phyloP scores from a whole-genome alignment of 2,113 vertebrate genomes.

The Nothocercus nigrocapillus region DNA sequence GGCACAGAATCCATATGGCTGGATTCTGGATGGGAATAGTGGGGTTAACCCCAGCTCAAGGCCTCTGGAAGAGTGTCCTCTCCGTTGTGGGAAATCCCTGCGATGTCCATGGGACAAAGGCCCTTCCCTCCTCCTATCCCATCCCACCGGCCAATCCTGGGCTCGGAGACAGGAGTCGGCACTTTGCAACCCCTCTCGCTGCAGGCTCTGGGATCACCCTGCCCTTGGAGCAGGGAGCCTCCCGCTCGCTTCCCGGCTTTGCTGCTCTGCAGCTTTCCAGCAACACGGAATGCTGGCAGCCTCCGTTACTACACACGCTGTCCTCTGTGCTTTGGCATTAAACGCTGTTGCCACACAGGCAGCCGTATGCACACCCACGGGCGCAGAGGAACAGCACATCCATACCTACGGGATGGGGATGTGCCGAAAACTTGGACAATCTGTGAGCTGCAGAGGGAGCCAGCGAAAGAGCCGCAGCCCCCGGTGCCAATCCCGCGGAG shows the following conservation, averaged over 20 bases:
- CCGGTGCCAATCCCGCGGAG: not conserved
- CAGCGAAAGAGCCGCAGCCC: not conserved
- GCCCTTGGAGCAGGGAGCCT: not conserved
- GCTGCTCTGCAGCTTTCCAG: conserved; percentile 9
- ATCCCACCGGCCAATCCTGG: not conserved
- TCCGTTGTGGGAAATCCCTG: fast-evolving
- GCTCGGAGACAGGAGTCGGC: fast-evolving
- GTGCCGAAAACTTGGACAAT: conserved; percentile 47
- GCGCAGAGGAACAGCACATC: conserved; percentile 43
- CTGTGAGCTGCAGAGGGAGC: not conserved
- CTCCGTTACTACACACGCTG: conserved; percentile 51
- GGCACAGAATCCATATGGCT: too few relatives aligned
- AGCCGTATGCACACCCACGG: conserved; percentile 63
- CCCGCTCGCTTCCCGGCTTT: not conserved
- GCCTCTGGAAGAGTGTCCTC: not conserved
- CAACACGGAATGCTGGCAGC: conserved; percentile 30
- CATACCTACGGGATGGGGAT: conserved; percentile 32
- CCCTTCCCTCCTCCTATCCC: not conserved
- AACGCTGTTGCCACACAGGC: conserved; percentile 42
- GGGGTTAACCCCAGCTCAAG: not conserved
- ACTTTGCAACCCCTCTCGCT: not conserved
- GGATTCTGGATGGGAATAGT: fast-evolving
- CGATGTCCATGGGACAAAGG: not conserved
- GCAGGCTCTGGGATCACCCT: not conserved
- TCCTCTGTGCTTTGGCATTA: conserved; percentile 57